Percentiles rank a stretch among this genome's conserved stretches.
phyloP scores from a whole-genome alignment of 92 coral and sea anemone genomes.

The Epizoanthus stellaris region DNA sequence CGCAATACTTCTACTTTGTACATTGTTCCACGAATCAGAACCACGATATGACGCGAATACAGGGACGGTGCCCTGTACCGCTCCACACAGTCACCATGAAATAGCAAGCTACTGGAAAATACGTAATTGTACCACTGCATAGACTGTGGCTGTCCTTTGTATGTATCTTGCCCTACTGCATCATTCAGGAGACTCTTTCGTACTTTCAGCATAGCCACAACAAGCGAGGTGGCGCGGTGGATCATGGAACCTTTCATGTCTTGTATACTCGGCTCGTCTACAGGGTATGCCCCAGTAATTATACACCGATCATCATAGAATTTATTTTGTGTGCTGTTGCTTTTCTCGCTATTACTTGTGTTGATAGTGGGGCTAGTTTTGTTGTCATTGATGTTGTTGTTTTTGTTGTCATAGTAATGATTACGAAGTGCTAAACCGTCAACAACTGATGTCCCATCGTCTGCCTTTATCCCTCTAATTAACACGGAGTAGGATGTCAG shows the following conservation, averaged over 20 bases:
- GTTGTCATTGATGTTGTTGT: neutral
- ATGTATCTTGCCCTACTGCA: slow-evolving; percentile 55
- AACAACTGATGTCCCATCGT: slow-evolving; percentile 47
- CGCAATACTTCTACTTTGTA: slow-evolving; percentile 67
- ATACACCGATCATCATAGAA: neutral
- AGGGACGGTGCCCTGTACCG: slow-evolving; percentile 70
- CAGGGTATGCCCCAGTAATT: neutral
- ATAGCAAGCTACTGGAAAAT: slow-evolving; percentile 80
- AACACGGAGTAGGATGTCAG: slow-evolving; percentile 80
- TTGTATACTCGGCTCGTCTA: neutral
- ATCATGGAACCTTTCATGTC: slow-evolving; percentile 38
- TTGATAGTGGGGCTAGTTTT: slow-evolving; percentile 3
- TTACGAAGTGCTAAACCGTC: slow-evolving; percentile 53
- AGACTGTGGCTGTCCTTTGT: slow-evolving; percentile 63
- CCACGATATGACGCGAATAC: slow-evolving; percentile 69
- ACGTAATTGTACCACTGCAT: slow-evolving; percentile 88
- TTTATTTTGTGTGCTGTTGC: neutral
- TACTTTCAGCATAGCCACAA: slow-evolving; percentile 68
- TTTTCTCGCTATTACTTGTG: neutral
- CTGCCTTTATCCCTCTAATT: slow-evolving; percentile 62
- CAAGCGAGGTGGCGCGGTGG: slow-evolving; percentile 61
- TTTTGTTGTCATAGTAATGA: slow-evolving; percentile 2
- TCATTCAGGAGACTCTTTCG: slow-evolving; percentile 55
- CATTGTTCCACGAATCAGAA: slow-evolving; percentile 76
- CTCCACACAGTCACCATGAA: slow-evolving; percentile 73